Conservation (phyloP, 2,888 invertebrate genomes). For the Bruchidius siliquastri region DNA sequence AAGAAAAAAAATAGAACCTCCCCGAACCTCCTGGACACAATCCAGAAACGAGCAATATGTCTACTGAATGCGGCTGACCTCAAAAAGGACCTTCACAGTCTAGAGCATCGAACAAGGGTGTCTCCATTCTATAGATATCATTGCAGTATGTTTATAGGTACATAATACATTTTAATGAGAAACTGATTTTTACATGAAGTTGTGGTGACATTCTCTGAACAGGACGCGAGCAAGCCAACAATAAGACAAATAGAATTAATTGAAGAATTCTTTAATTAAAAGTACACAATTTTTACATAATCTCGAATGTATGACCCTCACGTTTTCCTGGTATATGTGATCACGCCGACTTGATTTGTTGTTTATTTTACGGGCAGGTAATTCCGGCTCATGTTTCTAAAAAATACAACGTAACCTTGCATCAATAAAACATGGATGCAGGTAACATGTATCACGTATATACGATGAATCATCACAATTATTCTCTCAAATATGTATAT, state of each 20-base stretch:
- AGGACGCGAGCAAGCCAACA: background rate
- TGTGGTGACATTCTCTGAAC: background rate
- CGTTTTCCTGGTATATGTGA: background rate
- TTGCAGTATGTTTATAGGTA: too few relatives aligned
- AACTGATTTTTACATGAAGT: background rate
- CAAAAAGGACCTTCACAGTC: too few relatives aligned
- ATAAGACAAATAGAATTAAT: background rate
- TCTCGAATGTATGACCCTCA: background rate
- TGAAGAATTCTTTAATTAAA: background rate
- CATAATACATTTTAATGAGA: background rate
- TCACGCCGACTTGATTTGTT: background rate
- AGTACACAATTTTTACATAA: background rate
- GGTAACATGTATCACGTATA: background rate
- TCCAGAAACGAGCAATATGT: too few relatives aligned
- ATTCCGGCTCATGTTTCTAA: background rate
- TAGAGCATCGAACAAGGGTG: too few relatives aligned
- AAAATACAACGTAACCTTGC: background rate
- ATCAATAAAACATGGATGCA: background rate
- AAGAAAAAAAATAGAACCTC: too few relatives aligned
- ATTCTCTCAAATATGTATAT: background rate
- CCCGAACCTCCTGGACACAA: too few relatives aligned
- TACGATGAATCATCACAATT: background rate
- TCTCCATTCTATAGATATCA: too few relatives aligned
- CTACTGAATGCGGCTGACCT: too few relatives aligned
- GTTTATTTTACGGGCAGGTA: background rate